These are phyloP conservation scores for Pelodiscus sinensis DNA, from an alignment of 2,113 vertebrate species.

Conservation along the genomic window DNA sequence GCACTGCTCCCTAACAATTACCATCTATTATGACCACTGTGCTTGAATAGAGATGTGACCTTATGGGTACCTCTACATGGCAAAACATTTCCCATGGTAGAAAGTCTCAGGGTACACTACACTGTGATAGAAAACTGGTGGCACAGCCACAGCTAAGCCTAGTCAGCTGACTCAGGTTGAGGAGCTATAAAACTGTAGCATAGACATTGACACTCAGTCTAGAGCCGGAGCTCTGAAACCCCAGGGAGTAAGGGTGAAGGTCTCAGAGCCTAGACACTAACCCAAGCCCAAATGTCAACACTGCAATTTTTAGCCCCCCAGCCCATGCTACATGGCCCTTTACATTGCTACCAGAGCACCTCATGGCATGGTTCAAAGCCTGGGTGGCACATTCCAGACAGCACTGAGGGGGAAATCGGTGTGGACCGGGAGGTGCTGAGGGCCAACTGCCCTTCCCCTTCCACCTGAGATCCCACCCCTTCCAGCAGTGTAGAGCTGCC, in stretches of 20 bases:
- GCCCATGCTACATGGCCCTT: neutral
- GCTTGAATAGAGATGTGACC: neutral
- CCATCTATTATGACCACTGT: neutral
- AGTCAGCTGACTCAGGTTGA: neutral
- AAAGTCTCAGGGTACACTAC: neutral
- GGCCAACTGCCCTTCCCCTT: too few species aligned
- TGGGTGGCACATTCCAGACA: too few species aligned
- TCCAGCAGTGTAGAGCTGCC: too few species aligned
- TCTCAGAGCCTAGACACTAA: neutral
- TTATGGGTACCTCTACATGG: neutral
- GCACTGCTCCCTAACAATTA: constrained; percentile 57
- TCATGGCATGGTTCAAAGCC: too few species aligned
- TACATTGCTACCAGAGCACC: neutral
- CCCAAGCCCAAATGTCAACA: neutral
- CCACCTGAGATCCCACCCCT: too few species aligned
- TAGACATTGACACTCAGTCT: neutral
- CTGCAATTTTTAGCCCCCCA: neutral
- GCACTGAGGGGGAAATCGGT: too few species aligned
- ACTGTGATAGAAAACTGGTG: neutral
- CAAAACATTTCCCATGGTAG: neutral
- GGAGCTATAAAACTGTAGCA: neutral
- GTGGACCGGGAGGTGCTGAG: too few species aligned
- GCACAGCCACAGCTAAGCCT: neutral
- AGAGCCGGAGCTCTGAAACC: neutral
- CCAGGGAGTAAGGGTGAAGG: rapidly evolving